Percentiles rank a stretch among this genome's conserved stretches.
Evolutionary conservation across 2,797 vertebrate genomes (phyloP).

Genomic region (Dallia pectoralis): DNA sequence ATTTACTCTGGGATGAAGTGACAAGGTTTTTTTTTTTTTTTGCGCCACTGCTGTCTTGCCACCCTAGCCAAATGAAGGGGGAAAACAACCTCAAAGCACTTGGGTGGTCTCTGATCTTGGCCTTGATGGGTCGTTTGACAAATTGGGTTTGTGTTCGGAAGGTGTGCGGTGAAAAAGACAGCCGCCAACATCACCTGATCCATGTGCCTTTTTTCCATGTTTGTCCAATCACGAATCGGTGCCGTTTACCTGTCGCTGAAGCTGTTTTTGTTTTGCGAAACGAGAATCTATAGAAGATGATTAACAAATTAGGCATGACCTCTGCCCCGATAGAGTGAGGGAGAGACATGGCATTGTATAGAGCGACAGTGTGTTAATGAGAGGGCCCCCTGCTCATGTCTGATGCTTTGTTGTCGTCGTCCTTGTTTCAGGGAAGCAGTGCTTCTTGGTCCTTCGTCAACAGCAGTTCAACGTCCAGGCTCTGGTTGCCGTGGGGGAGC

Average conservation of each 20-base stretch:
- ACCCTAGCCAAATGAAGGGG: constrained; percentile 8
- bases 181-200: constrained; percentile 33
- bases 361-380: constrained; percentile 15
- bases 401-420: constrained; percentile 42
- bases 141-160: constrained; percentile 52
- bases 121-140: constrained; percentile 37
- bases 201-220: constrained; percentile 56
- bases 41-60: constrained; percentile 40
- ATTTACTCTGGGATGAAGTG: constrained; percentile 54
- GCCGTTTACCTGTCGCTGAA: constrained; percentile 47
- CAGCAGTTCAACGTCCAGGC: constrained; percentile 98
- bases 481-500: constrained; percentile 95
- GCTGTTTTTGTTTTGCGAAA: constrained; percentile 4
- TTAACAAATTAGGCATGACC: neutral
- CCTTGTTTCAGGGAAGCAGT: constrained; percentile 92
- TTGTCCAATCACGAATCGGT: constrained; percentile 36
- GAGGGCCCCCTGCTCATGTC: constrained; percentile 7
- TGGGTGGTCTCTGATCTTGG: constrained; percentile 58
- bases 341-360: constrained; percentile 3
- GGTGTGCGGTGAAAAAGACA: constrained; percentile 33
- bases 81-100: constrained; percentile 61
- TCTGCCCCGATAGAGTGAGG: constrained; percentile 9
- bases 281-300: neutral
- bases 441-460: constrained; percentile 97
- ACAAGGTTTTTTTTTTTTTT: constrained; percentile 53